Conservation (phyloP, 2,888 invertebrate species). For the Caenorhabditis sinica region DNA sequence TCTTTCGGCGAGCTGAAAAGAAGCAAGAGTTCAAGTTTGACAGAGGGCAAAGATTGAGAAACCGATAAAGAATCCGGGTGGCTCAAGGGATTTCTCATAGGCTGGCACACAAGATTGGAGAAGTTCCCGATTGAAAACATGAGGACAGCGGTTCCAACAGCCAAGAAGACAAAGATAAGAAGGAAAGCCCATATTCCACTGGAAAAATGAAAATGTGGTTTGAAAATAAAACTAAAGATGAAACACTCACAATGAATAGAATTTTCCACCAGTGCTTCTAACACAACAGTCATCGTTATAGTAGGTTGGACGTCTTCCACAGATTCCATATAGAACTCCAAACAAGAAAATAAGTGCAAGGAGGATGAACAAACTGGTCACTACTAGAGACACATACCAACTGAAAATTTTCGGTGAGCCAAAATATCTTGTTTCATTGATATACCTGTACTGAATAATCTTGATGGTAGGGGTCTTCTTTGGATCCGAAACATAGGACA, state of each 20-base stretch:
- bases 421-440: too few relatives aligned
- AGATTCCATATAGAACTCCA: conserved; percentile 85
- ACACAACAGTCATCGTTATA: conserved; percentile 85
- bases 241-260: conserved; percentile 84
- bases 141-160: conserved; percentile 72
- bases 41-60: conserved; percentile 34
- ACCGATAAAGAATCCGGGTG: conserved; percentile 80
- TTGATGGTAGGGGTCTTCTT: conserved; percentile 72
- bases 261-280: conserved; percentile 84
- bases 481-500: conserved; percentile 73
- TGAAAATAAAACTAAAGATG: not conserved
- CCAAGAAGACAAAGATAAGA: conserved; percentile 75
- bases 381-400: conserved; percentile 84
- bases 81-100: conserved; percentile 77
- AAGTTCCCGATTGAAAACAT: conserved; percentile 80
- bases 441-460: conserved; percentile 76
- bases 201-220: conserved; percentile 40
- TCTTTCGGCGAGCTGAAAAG: conserved; percentile 79
- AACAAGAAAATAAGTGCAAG: conserved; percentile 84
- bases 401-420: conserved; percentile 78
- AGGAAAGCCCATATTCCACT: conserved; percentile 80
- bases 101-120: conserved; percentile 79
- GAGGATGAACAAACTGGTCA: conserved; percentile 84
- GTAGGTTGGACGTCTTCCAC: conserved; percentile 84
- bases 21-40: conserved; percentile 14